Base-by-base conservation (phyloP, 2,113 vertebrate genomes). In the Nesogale talazaci region DNA sequence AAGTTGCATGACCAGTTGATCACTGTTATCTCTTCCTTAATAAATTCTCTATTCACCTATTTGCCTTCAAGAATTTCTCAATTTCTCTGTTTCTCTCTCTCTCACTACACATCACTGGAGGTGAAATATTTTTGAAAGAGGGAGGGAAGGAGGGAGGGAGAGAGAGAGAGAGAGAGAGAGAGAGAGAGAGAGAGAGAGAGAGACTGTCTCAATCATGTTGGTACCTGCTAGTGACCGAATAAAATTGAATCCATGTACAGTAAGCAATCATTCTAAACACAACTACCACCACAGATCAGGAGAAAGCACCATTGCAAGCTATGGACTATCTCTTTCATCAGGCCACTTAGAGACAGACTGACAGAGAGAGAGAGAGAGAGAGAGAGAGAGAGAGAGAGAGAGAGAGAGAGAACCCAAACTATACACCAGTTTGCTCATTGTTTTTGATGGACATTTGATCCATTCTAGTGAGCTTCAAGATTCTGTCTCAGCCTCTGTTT, bases 371-470 rank as follows among this genome's bases (percentile, higher is more conserved):
- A 61, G 16, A 61, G 17, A 19, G 16, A 8, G 22, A 61, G 16
- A 6, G 42, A n/a, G n/a, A n/a, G n/a, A n/a, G n/a, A n/a, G n/a
- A n/a, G 46, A 52, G 2, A 12, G 46, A 7, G 46, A 12, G 4
- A 12, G 46, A 12, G 46, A 52, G 14, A 52, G 10, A 52, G 14
- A 52, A 52, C 46, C 46, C 59, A 61, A 16, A n/a, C 42, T 9
- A 16, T 31, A 61, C 52, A 78, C n/a, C 29, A 78, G 78, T 63
- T 31, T 22, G 19, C 93, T 85, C 82, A 76, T 46, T 27, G 56
- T 31, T 78, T 92, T 94, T 76, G 91, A 59, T 85, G 69, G 79
- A 91, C 76, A 95, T 89, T 56, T 85, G 94, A 95, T 56, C 75
- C 79, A 87, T 75, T 57, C 76, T 76, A 46, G 36, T 56, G 69